Percentiles rank a stretch among this genome's conserved stretches.
Evolutionary conservation across 2,888 invertebrate species (phyloP).

Genomic region (Nephrotoma appendiculata): DNA sequence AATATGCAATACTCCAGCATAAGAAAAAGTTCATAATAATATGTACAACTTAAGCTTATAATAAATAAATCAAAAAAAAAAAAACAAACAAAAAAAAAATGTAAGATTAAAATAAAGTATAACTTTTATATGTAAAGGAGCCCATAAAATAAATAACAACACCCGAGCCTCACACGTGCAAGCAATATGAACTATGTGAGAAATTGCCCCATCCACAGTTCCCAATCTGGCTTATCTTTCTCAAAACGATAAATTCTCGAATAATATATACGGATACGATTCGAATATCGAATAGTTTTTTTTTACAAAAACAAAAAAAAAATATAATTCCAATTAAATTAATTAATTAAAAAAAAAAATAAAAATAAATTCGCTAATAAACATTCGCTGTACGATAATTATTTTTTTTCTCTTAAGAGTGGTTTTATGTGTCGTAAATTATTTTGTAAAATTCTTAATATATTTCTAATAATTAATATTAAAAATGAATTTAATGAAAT

Average conservation of each 20-base stretch:
- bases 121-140: conserved; percentile 7
- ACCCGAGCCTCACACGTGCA: conserved; percentile 19
- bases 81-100: not conserved
- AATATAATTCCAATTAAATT: not conserved
- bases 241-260: conserved; percentile 8
- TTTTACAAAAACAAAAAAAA: not conserved
- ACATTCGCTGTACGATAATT: conserved; percentile 6
- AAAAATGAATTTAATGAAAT: conserved; percentile 2
- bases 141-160: conserved; percentile 11
- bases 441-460: not conserved
- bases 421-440: conserved; percentile 1
- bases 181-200: conserved; percentile 42
- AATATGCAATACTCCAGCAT: conserved; percentile 3
- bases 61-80: conserved; percentile 10
- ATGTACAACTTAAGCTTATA: conserved; percentile 20
- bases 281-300: not conserved
- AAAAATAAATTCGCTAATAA: not conserved
- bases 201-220: conserved; percentile 60
- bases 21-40: conserved; percentile 11
- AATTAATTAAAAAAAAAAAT: not conserved
- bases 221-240: conserved; percentile 49
- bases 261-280: not conserved
- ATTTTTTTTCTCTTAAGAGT: conserved; percentile 5
- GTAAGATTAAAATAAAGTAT: not conserved
- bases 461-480: not conserved